Conservation (phyloP, 2,888 invertebrate genomes). For the Machimus atricapillus region DNA sequence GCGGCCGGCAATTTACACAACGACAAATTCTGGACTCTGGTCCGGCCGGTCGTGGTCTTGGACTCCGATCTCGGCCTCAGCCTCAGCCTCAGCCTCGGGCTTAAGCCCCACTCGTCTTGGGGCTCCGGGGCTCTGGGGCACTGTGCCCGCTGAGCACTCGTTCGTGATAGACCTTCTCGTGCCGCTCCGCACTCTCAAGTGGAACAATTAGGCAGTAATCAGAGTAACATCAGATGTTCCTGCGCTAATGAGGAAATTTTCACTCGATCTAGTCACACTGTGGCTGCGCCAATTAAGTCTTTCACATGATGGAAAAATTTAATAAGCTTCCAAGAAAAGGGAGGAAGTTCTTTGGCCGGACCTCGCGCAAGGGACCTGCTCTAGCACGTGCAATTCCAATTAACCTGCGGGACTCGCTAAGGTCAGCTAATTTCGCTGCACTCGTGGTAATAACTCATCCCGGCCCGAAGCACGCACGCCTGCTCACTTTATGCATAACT, state of each 20-base stretch:
- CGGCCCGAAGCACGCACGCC: background rate
- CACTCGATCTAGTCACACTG: background rate
- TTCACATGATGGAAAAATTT: constrained; percentile 12
- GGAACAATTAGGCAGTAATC: constrained; percentile 22
- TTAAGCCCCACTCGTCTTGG: background rate
- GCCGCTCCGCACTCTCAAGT: background rate
- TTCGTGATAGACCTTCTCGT: constrained; percentile 22
- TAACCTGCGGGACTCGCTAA: background rate
- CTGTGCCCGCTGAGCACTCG: background rate
- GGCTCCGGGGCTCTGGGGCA: background rate
- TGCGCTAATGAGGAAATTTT: constrained; percentile 34
- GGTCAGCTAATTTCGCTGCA: background rate
- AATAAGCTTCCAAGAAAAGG: constrained; percentile 24
- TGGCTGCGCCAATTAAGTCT: constrained; percentile 6
- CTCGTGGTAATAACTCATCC: background rate
- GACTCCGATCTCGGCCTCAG: background rate
- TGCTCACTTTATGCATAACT: background rate
- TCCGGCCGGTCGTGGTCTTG: background rate
- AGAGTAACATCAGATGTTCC: background rate
- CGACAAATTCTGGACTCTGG: background rate
- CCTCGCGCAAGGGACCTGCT: background rate
- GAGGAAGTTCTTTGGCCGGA: background rate
- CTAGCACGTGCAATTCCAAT: background rate
- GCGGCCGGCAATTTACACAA: background rate
- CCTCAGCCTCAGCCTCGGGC: background rate